phyloP scores from a whole-genome alignment of 2,113 vertebrate species.

The Stigmatopora argus region DNA sequence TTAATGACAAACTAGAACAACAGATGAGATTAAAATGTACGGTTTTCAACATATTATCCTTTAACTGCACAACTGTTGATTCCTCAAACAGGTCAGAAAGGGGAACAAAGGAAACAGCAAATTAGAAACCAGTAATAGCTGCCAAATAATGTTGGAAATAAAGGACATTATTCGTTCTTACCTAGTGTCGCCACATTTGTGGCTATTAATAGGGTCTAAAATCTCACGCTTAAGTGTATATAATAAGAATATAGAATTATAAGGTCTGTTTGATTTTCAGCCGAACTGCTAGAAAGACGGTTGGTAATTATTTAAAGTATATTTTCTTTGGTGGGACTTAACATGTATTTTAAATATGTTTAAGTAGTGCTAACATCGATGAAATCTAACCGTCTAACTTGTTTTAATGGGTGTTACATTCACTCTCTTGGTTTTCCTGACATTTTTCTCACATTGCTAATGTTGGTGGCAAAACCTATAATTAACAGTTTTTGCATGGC shows the following conservation, averaged over 20 bases:
- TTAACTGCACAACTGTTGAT: not conserved
- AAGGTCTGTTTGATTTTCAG: not conserved
- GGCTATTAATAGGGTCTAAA: not conserved
- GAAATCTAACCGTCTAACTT: constrained; percentile 1
- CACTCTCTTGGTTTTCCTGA: constrained; percentile 5
- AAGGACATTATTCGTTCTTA: not conserved
- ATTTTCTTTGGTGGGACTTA: constrained; percentile 3
- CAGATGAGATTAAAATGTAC: not conserved
- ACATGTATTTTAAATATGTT: not conserved
- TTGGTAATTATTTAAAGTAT: constrained; percentile 20
- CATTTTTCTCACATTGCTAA: constrained; percentile 5
- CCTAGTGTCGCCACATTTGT: not conserved
- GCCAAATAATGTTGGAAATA: not conserved
- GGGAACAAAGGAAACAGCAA: not conserved
- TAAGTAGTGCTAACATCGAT: constrained; percentile 11
- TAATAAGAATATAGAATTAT: not conserved
- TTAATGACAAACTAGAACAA: not conserved
- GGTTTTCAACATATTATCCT: not conserved
- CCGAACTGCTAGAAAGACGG: constrained; percentile 11
- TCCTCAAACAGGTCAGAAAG: not conserved
- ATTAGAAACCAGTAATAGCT: not conserved
- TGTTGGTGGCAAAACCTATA: constrained; percentile 24
- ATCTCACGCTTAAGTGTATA: not conserved
- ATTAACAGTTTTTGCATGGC: constrained; percentile 58
- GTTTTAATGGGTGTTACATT: constrained; percentile 7